Evolutionary conservation across 2,797 vertebrate genomes (phyloP).

Genomic region (Lagodon rhomboides): DNA sequence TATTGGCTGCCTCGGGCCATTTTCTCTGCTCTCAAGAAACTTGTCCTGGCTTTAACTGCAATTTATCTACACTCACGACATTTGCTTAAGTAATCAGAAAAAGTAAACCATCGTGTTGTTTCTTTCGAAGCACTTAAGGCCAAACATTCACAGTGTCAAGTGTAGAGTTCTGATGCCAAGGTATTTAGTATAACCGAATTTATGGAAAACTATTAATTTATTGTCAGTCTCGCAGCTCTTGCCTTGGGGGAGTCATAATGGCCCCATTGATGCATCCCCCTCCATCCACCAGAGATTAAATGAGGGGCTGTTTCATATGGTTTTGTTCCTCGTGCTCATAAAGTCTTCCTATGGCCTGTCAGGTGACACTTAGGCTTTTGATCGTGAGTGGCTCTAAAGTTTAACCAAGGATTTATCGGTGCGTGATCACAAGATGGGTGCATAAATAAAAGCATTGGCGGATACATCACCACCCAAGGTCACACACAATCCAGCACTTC

Average conservation of each 20-base stretch:
- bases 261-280: conserved; percentile 57
- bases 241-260: conserved; percentile 58
- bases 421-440: conserved; percentile 52
- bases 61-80: conserved; percentile 36
- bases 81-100: conserved; percentile 44
- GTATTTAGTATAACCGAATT: conserved; percentile 62
- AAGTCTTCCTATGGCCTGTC: conserved; percentile 61
- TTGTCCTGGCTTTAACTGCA: conserved; percentile 7
- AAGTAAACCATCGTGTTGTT: conserved; percentile 25
- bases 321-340: conserved; percentile 69
- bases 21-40: conserved; percentile 1
- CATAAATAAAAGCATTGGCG: conserved; percentile 79
- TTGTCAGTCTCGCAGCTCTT: conserved; percentile 44
- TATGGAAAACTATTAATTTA: conserved; percentile 68
- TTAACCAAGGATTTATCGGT: conserved; percentile 71
- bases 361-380: conserved; percentile 61
- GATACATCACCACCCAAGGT: conserved; percentile 76
- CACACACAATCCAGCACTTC: conserved; percentile 60
- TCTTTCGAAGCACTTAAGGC: conserved; percentile 16
- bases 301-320: conserved; percentile 62
- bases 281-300: conserved; percentile 65
- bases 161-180: conserved; percentile 39
- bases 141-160: conserved; percentile 36
- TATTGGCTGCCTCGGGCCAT: not conserved
- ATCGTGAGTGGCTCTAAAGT: conserved; percentile 60